Conservation (phyloP, 2,113 vertebrate genomes). For the Falco punctatus region DNA sequence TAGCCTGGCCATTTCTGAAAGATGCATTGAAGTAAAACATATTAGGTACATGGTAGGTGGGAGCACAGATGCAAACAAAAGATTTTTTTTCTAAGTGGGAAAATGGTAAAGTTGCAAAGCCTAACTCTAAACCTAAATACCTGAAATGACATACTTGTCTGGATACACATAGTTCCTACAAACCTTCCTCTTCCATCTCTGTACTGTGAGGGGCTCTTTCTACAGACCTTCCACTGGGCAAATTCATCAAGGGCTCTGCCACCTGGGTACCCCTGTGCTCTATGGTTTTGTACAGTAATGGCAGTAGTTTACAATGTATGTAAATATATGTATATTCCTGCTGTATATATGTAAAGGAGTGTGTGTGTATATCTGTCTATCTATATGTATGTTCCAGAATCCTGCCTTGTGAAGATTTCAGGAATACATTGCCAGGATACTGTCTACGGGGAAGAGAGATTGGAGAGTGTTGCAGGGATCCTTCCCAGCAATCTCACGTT, state of each 20-base stretch:
- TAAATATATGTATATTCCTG: background rate
- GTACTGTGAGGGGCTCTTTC: background rate
- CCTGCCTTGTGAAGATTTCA: background rate
- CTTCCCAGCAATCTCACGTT: background rate
- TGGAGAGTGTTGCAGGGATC: background rate
- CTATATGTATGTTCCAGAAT: background rate
- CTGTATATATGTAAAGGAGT: background rate
- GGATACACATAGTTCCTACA: background rate
- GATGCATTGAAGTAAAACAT: background rate
- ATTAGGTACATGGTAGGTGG: accelerated
- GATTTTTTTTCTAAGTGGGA: background rate
- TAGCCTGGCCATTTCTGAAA: background rate
- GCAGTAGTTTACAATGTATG: background rate
- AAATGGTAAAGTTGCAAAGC: background rate
- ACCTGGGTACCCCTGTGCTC: background rate
- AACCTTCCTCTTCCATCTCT: background rate
- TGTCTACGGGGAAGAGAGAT: background rate
- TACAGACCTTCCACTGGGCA: background rate
- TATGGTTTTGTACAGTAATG: background rate
- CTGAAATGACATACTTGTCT: background rate
- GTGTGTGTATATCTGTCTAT: accelerated
- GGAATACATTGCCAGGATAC: background rate
- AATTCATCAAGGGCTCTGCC: background rate
- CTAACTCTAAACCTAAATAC: background rate
- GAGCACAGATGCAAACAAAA: background rate